Base-by-base conservation (phyloP, 2,113 vertebrate genomes). In the Spermophilus dauricus region DNA sequence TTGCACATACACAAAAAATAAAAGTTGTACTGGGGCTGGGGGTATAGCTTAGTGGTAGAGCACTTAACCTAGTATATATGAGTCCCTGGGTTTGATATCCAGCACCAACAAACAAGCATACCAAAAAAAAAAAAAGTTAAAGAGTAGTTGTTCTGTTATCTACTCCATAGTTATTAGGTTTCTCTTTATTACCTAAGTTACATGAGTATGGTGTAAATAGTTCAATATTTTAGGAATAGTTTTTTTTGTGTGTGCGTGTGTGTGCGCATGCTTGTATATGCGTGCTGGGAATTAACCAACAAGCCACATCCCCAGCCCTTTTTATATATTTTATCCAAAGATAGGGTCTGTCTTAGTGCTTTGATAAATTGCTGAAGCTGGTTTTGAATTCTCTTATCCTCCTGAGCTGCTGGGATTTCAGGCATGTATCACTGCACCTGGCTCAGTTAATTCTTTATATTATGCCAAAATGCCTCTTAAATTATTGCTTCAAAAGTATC, bases 401-500 rank as follows among this genome's bases (percentile, higher is more conserved):
- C 56, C 56, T 58, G 20, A 58, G 56, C 56, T 58, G 56, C 56
- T 58, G 56, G 56, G 56, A 58, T 22, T 58, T 22, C 20, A 58
- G 56, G 20, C 20, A 20, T 58, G 56, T 7, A 58, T 58, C 56
- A 58, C 56, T 6, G 7, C 20, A 22, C 56, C 20, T 24, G 18
- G 6, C 20, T 58, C 20, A 58, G 56, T 58, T 58, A 22, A 24
- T 89, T 94, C 30, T 86, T 51, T 76, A 63, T 14, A 16, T 83
- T 70, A 75, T 86, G 26, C 51, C 42, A 39, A 45, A 77, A 72
- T 94, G 30, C 39, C 45, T 84, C 63, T 34, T 56, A 69, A 91
- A 51, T 91, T 37, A 37, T 67, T 93, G 34, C n/a, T 76, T 97
- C 91, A 86, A 70, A 94, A 91, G 51, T 69, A 84, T 13, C 4